A percentile compares a stretch with the other conserved stretches of the same genome.
Conservation (phyloP, 2,797 vertebrate genomes). For the Carcharodon carcharias region DNA sequence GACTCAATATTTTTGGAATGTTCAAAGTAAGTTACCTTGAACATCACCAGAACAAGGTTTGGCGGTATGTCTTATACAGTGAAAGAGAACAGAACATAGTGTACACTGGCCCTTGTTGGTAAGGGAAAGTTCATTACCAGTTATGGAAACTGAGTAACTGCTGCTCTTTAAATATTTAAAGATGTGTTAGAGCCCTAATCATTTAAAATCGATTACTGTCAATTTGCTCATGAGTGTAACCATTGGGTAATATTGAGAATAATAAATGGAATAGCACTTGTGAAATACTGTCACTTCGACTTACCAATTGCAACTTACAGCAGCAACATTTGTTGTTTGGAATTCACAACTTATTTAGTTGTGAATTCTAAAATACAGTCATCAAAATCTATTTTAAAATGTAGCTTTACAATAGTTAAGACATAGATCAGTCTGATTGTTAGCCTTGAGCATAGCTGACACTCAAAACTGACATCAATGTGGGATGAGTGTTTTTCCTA, state of each 20-base stretch:
- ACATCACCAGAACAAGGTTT: constrained; percentile 38
- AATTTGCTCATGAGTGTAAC: neutral
- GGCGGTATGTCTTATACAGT: neutral
- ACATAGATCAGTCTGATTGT: neutral
- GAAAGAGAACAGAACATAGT: constrained; percentile 18
- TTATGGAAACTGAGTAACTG: constrained; percentile 24
- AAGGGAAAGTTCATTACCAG: neutral
- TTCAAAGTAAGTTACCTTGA: constrained; percentile 43
- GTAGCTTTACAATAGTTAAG: neutral
- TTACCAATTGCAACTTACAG: neutral
- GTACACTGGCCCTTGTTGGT: neutral
- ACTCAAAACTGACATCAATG: neutral
- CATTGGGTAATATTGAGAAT: neutral
- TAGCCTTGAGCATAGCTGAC: neutral
- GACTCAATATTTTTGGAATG: constrained; percentile 48
- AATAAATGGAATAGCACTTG: neutral
- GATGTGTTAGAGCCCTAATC: no score
- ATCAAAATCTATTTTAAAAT: neutral
- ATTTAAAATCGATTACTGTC: neutral
- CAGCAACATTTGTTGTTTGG: neutral
- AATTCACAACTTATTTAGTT: neutral
- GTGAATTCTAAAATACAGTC: no score
- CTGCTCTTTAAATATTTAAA: neutral
- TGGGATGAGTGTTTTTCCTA: neutral
- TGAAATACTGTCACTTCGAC: neutral